Base-by-base conservation (phyloP, 1,140 invertebrate genomes). In the Drosophila orena region DNA sequence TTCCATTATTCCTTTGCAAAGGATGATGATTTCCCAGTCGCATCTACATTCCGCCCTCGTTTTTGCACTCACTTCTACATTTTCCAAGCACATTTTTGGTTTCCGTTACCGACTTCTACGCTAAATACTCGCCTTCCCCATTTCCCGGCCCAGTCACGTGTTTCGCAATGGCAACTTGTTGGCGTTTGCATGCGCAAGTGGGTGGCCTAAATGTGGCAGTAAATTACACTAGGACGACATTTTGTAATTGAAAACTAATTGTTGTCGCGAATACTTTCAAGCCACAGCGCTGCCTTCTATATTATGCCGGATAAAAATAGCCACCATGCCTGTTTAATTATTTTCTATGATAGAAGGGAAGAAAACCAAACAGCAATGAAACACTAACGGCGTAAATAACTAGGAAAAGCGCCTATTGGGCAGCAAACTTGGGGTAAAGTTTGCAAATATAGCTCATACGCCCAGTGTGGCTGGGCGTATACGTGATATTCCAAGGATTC, bases 141-240 rank as follows among this genome's bases (percentile, higher is more conserved):
- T 49, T 49, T 49, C 2, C n/a, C 15, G 8, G n/a, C 30, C 49
- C 14, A 64, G 75, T 78, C 59, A 78, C 76, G 76, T 78, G 75
- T 79, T 72, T 54, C 22, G 35, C 47, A 70, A 44, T 12, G 38
- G 58, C 75, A 78, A 78, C 75, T 78, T 65, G 65, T 78, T 72
- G 66, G 46, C n/a, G 43, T 62, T 62, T 53, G 40, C 53, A 72
- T 34, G 43, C 44, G 30, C n/a, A 40, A 54, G 52, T 27, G 40
- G n/a, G 43, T 34, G 27, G 27, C 2, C 10, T 17, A 17, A 34
- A 17, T 7, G 22, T 3, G 4, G 12, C 3, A 4, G 10, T 24
- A 22, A 14, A 24, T 38, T 56, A 27, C 22, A 53, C 20, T 20
- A 4, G 27, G 46, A 8, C 15, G 27, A 22, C 35, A 22, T 17